Base-by-base conservation (phyloP, 2,797 vertebrate genomes). In the Schizothorax lantsangensis region DNA sequence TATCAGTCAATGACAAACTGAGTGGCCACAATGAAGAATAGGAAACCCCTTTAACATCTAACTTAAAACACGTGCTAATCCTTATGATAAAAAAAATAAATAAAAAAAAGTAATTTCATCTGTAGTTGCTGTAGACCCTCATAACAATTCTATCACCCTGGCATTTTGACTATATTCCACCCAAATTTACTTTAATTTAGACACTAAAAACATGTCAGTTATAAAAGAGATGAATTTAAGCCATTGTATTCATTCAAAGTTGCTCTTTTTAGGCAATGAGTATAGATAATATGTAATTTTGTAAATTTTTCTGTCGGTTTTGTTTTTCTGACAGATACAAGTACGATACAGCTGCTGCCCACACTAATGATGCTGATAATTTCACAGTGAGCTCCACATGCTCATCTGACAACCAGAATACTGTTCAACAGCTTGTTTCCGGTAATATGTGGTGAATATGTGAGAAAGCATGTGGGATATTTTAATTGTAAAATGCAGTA, bases 311-410 rank as follows among this genome's bases (percentile, higher is more conserved):
- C 11, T 79, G 4, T 79, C 30, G 69, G 23, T 73, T 1, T 1
- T 40, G 7, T 40, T 45, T 74, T 17, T 88, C 36, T 71, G 64
- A 71, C 71, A 91, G 90, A 38, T 91, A 91, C 45, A 49, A 88
- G 21, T 91, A 88, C 2, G 89, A 89, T 33, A 86, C 90, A 57
- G 74, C 43, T 36, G 72, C 69, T 6, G 10, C 86, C 9, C 54
- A 79, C 62, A 54, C 45, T 30, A 47, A 66, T 69, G 52, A 71
- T 82, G 45, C 69, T 66, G 69, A 74, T 14, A 88, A 91, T 71
- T 59, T 84, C 69, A 86, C 89, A n/a, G 3, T 72, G 79, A 68
- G n/a, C 3, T 71, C 86, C 12, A 88, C 80, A 43, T 91, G 90
- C 80, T 91, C 84, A 2, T 26, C 36, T 14, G 68, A 64, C 26